These are phyloP conservation scores for Cassiopea xamachana DNA, from an alignment of 30 jellyfish, hydroid and myxozoan species.

Conservation along the genomic window DNA sequence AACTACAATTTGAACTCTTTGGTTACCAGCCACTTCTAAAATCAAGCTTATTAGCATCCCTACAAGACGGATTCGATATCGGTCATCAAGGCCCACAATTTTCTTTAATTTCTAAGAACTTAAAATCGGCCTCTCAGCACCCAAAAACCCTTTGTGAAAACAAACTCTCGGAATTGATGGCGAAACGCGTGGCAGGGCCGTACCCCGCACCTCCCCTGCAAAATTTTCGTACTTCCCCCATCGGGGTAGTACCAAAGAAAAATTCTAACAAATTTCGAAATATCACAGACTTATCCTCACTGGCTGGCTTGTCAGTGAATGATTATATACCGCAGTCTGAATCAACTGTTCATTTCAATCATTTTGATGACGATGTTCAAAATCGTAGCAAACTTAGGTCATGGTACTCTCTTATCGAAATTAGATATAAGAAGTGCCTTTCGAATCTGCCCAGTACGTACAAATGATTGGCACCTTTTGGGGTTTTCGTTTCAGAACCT, in stretches of 20 bases:
- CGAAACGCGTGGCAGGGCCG: neutral
- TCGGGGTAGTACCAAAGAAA: constrained; percentile 51
- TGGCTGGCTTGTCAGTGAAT: constrained; percentile 39
- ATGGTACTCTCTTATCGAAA: constrained; percentile 43
- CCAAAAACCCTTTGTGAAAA: neutral
- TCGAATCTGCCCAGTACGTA: constrained; percentile 62
- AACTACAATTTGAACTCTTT: neutral
- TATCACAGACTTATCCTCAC: constrained; percentile 56
- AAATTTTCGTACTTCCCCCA: constrained; percentile 11
- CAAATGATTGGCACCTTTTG: constrained; percentile 32
- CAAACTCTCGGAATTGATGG: neutral
- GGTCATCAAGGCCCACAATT: neutral
- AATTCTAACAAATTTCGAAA: constrained; percentile 16
- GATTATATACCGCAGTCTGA: constrained; percentile 32
- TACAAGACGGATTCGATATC: neutral
- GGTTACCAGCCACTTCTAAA: neutral
- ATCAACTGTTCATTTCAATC: constrained; percentile 21
- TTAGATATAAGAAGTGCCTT: constrained; percentile 54
- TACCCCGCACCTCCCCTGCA: neutral
- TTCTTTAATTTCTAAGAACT: neutral
- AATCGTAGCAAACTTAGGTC: constrained; percentile 34
- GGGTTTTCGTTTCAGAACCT: constrained; percentile 11
- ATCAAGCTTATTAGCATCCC: neutral
- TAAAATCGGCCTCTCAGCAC: neutral
- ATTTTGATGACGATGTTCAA: constrained; percentile 61